Evolutionary conservation across 2,888 invertebrate genomes (phyloP).

Genomic region (Seira musarum): DNA sequence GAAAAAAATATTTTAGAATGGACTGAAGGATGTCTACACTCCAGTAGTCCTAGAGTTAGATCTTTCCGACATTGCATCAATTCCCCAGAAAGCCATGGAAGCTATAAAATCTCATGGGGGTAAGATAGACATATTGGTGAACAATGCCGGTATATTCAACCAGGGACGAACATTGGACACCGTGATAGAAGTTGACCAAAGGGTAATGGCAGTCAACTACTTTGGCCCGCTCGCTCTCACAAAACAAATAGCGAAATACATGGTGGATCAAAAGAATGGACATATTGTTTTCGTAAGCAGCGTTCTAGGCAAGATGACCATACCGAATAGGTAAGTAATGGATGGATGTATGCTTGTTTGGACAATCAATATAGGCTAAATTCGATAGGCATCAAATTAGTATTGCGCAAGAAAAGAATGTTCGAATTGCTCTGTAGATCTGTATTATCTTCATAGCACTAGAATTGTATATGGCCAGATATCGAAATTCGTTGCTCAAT

Average conservation of each 20-base stretch:
- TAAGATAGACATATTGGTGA: constrained; percentile 89
- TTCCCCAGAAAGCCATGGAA: constrained; percentile 79
- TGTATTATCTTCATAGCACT: no score
- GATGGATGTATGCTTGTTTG: no score
- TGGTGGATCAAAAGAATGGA: constrained; percentile 84
- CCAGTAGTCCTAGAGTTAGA: constrained; percentile 85
- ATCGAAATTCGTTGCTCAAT: no score
- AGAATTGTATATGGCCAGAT: no score
- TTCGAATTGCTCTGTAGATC: no score
- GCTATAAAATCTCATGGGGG: constrained; percentile 82
- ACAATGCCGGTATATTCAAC: constrained; percentile 92
- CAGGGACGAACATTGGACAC: constrained; percentile 85
- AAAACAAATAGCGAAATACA: constrained; percentile 88
- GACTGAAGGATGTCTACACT: constrained; percentile 80
- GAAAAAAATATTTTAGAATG: constrained; percentile 68
- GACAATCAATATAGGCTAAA: no score
- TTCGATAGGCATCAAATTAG: no score
- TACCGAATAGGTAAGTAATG: constrained; percentile 82
- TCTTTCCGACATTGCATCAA: constrained; percentile 79
- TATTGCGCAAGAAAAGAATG: no score
- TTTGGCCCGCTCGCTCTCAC: constrained; percentile 93
- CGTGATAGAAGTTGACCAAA: constrained; percentile 84
- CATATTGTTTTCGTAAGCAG: constrained; percentile 93
- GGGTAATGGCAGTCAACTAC: constrained; percentile 94
- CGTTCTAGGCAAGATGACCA: constrained; percentile 91